Evolutionary conservation across 2,888 invertebrate species (phyloP).

Genomic region (Phania funesta): DNA sequence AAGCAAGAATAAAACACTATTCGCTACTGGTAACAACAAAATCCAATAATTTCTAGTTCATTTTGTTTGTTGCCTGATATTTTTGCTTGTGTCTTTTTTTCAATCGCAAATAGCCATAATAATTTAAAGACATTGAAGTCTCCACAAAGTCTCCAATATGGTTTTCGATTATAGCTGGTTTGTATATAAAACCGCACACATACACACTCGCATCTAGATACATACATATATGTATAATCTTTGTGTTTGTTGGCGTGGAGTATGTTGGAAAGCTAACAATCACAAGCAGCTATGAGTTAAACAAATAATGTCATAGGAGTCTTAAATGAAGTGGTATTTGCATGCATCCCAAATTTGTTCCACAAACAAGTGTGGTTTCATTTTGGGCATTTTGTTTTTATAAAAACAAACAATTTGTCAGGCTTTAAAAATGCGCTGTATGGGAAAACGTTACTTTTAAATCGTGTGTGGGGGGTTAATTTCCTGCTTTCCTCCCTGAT

Average conservation of each 20-base stretch:
- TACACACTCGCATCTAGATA: neutral
- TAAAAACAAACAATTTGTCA: too few species aligned
- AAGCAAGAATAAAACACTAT: neutral
- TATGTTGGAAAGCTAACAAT: constrained; percentile 15
- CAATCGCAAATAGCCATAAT: constrained; percentile 45
- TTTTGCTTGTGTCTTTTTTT: constrained; percentile 6
- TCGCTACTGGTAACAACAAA: constrained; percentile 25
- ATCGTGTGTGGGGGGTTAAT: too few species aligned
- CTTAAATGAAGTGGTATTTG: constrained; percentile 26
- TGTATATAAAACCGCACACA: constrained; percentile 41
- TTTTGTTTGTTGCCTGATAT: constrained; percentile 19
- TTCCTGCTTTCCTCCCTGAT: too few species aligned
- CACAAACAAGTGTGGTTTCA: too few species aligned
- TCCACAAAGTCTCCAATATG: constrained; percentile 63
- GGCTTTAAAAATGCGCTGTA: too few species aligned
- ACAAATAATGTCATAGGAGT: constrained; percentile 50
- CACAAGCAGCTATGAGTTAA: constrained; percentile 31
- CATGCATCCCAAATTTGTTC: too few species aligned
- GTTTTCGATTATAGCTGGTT: constrained; percentile 52
- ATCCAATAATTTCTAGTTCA: constrained; percentile 51
- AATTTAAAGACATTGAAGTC: constrained; percentile 55
- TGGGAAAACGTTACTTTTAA: too few species aligned
- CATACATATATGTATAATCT: constrained; percentile 10
- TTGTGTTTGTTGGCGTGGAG: constrained; percentile 22
- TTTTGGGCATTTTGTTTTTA: too few species aligned